A percentile compares a stretch with the other conserved stretches of the same genome.
Conservation (phyloP, 2,113 vertebrate genomes). For the Daubentonia madagascariensis region DNA sequence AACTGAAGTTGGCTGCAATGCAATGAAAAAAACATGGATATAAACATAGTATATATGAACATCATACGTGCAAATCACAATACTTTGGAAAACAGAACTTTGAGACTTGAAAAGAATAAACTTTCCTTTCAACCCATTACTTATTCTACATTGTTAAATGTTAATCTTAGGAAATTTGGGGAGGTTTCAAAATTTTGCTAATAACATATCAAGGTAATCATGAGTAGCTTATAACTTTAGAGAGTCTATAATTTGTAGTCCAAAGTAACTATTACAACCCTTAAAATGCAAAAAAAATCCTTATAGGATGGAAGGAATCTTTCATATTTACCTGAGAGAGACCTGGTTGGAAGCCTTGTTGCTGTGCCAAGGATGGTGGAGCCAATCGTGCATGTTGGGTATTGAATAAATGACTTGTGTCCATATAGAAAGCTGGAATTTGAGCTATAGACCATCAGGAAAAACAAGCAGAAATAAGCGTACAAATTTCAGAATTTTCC, state of each 20-base stretch:
- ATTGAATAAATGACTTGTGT: conserved; percentile 97
- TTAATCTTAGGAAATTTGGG: not conserved
- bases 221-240: not conserved
- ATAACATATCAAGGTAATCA: not conserved
- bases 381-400: conserved; percentile 94
- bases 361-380: conserved; percentile 94
- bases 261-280: not conserved
- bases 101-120: not conserved
- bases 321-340: conserved; percentile 93
- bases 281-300: not conserved
- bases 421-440: conserved; percentile 98
- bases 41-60: not conserved
- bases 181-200: not conserved
- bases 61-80: not conserved
- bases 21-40: not conserved
- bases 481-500: not conserved
- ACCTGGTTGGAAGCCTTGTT: conserved; percentile 96
- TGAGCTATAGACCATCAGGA: conserved; percentile 89
- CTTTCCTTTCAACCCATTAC: not conserved
- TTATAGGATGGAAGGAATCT: not conserved
- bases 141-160: not conserved
- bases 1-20: conserved; percentile 89
- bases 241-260: not conserved
- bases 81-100: not conserved
- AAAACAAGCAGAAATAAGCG: conserved; percentile 32